Conservation (phyloP, 2,888 invertebrate genomes). For the Scaptomyza reducta region DNA sequence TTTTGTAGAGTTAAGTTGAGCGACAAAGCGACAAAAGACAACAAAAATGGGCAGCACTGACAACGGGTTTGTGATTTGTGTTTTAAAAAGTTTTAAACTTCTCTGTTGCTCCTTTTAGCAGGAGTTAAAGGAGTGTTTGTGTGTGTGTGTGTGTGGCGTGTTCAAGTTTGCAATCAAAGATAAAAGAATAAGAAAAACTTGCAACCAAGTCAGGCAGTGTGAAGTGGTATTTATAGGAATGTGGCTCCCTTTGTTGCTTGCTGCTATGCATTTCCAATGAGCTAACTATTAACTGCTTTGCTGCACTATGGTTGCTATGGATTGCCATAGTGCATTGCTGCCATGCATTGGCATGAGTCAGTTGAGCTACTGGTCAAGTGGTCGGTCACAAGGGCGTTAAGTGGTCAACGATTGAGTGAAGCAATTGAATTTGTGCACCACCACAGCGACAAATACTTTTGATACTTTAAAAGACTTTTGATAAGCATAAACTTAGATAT, state of each 20-base stretch:
- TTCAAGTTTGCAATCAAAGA: constrained; percentile 75
- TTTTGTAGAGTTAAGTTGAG: constrained; percentile 48
- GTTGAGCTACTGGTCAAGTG: constrained; percentile 27
- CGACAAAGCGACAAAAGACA: constrained; percentile 46
- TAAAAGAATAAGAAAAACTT: constrained; percentile 69
- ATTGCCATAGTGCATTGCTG: constrained; percentile 5
- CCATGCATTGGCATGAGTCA: constrained; percentile 35
- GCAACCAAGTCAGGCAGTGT: constrained; percentile 46
- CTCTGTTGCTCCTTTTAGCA: constrained; percentile 37
- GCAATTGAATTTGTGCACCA: constrained; percentile 19
- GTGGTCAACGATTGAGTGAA: constrained; percentile 11
- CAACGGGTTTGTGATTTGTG: constrained; percentile 56
- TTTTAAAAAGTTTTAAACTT: constrained; percentile 29
- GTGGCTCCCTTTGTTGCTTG: constrained; percentile 51
- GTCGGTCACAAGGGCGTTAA: constrained; percentile 28
- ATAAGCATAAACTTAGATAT: neutral
- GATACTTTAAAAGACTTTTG: constrained; percentile 1
- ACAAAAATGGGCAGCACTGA: constrained; percentile 68
- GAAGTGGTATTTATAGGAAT: constrained; percentile 78
- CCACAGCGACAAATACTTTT: constrained; percentile 1
- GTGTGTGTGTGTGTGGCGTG: constrained; percentile 35
- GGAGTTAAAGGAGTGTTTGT: constrained; percentile 51
- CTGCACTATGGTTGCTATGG: constrained; percentile 9
- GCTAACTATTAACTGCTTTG: constrained; percentile 27
- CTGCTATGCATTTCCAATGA: constrained; percentile 67